phyloP scores from a whole-genome alignment of 2,113 vertebrate species.

The Heterotilapia buettikoferi region DNA sequence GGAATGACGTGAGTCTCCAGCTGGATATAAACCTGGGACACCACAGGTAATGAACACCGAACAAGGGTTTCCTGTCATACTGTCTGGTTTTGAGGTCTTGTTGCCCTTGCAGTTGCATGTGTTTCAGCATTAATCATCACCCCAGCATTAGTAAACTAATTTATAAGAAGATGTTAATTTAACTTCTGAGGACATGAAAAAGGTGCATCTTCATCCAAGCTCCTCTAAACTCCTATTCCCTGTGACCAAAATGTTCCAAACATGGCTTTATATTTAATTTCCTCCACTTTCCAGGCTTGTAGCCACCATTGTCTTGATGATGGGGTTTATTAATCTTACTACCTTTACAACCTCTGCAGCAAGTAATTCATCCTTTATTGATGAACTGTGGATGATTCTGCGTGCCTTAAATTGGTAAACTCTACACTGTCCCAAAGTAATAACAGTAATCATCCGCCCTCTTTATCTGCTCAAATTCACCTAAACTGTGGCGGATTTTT shows the following conservation, averaged over 20 bases:
- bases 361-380: neutral
- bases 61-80: neutral
- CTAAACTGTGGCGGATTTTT: fast-evolving
- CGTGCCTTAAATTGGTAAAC: neutral
- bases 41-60: neutral
- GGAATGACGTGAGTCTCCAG: neutral
- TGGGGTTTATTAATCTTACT: neutral
- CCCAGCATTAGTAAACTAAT: neutral
- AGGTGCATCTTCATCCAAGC: neutral
- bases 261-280: neutral
- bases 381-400: neutral
- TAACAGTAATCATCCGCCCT: neutral
- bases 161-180: neutral
- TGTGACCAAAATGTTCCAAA: neutral
- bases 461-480: neutral
- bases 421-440: neutral
- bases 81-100: neutral
- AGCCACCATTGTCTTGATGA: neutral
- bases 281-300: neutral
- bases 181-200: neutral
- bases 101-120: neutral
- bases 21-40: neutral
- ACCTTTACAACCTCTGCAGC: neutral
- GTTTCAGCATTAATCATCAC: neutral
- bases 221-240: neutral